phyloP scores from a whole-genome alignment of 2,888 invertebrate species.

The Andrena dorsata region DNA sequence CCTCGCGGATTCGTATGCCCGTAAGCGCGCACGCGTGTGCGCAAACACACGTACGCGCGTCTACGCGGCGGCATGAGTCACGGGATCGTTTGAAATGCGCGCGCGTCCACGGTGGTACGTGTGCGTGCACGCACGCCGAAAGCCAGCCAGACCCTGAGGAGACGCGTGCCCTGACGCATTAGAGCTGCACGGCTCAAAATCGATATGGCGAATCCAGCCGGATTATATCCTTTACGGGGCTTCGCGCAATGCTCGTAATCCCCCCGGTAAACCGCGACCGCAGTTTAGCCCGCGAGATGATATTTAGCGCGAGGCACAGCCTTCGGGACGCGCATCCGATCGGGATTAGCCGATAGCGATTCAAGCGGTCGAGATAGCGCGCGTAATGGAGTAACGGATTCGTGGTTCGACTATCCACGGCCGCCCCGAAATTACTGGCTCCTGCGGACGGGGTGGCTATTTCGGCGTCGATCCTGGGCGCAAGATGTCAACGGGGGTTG shows the following conservation, averaged over 20 bases:
- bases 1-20: background rate
- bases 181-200: conserved; percentile 82
- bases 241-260: conserved; percentile 83
- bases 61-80: conserved; percentile 55
- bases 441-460: too few relatives aligned
- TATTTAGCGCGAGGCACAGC: conserved; percentile 52
- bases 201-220: conserved; percentile 84
- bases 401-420: too few relatives aligned
- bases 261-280: conserved; percentile 76
- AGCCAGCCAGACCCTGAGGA: conserved; percentile 37
- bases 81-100: conserved; percentile 54
- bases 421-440: too few relatives aligned
- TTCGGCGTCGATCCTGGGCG: too few relatives aligned
- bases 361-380: background rate
- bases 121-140: conserved; percentile 58
- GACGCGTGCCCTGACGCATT: conserved; percentile 69
- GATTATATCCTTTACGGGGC: conserved; percentile 84
- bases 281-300: conserved; percentile 65
- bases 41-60: conserved; percentile 62
- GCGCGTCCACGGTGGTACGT: conserved; percentile 54
- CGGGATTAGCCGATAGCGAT: conserved; percentile 33
- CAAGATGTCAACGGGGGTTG: too few relatives aligned
- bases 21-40: conserved; percentile 60
- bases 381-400: background rate
- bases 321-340: conserved; percentile 39